These are phyloP conservation scores for Alligator sinensis DNA, from an alignment of 2,113 vertebrate species.

Conservation along the genomic window DNA sequence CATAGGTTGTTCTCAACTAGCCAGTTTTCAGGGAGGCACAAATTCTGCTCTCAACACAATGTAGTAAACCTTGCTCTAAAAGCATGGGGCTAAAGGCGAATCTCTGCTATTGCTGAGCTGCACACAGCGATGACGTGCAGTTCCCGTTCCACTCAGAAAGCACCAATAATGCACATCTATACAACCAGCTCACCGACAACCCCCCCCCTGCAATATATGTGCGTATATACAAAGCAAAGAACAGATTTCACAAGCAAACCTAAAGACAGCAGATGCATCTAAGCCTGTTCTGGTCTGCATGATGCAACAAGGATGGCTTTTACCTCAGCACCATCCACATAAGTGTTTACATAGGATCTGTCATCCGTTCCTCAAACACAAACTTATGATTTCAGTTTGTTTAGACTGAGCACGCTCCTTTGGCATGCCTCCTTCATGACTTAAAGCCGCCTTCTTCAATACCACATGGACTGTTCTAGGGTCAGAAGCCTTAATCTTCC, in stretches of 20 bases:
- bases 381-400: not conserved
- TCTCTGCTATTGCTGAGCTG: not conserved
- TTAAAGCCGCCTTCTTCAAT: not conserved
- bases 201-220: not conserved
- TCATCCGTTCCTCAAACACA: rapidly evolving
- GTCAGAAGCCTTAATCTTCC: not conserved
- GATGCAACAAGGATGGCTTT: not conserved
- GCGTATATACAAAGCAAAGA: not conserved
- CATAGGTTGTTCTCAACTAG: not conserved
- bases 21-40: not conserved
- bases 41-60: not conserved
- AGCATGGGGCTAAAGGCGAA: not conserved
- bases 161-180: rapidly evolving
- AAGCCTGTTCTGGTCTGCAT: not conserved
- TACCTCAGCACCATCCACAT: not conserved
- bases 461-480: not conserved
- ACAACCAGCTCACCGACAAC: rapidly evolving
- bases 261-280: not conserved
- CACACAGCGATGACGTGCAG: not conserved
- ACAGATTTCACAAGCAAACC: not conserved
- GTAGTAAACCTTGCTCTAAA: not conserved
- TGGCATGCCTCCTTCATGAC: rapidly evolving
- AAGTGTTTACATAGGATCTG: not conserved
- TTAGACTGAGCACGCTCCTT: not conserved
- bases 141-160: rapidly evolving